A percentile compares a stretch with the other conserved stretches of the same genome.
These are phyloP conservation scores for Sialia sialis DNA, from an alignment of 2,113 vertebrate species.

Conservation along the genomic window DNA sequence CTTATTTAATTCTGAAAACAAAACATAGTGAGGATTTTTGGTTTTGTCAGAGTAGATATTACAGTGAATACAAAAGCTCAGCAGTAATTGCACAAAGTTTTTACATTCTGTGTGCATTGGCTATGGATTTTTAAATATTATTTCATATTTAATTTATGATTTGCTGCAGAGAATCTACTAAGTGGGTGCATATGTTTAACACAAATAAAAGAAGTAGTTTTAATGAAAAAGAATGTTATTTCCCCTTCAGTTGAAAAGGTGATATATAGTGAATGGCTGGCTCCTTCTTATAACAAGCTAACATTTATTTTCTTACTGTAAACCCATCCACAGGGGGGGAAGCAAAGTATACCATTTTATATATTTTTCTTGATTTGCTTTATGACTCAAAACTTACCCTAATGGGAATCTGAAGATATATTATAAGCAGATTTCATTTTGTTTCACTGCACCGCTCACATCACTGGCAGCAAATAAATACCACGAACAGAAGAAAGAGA, in stretches of 20 bases:
- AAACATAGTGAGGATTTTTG: neutral
- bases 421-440: conserved; percentile 22
- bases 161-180: neutral
- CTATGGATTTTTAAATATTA: neutral
- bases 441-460: neutral
- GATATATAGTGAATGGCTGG: neutral
- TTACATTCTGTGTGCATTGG: neutral
- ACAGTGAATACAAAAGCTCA: neutral
- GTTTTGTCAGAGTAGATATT: neutral
- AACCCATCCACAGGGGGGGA: neutral
- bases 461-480: conserved; percentile 9
- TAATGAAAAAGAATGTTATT: conserved; percentile 25
- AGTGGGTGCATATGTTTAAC: conserved; percentile 1
- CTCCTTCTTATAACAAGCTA: neutral
- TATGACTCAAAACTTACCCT: neutral
- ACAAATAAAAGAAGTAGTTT: conserved; percentile 10
- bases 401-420: neutral
- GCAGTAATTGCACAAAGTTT: neutral
- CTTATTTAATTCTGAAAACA: neutral
- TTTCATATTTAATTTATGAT: conserved; percentile 47
- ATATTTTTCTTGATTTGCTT: neutral
- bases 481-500: neutral
- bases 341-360: neutral
- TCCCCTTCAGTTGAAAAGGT: conserved; percentile 2
- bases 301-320: neutral